Base-by-base conservation (phyloP, 2,888 invertebrate species). In the Fragum whitleyi region DNA sequence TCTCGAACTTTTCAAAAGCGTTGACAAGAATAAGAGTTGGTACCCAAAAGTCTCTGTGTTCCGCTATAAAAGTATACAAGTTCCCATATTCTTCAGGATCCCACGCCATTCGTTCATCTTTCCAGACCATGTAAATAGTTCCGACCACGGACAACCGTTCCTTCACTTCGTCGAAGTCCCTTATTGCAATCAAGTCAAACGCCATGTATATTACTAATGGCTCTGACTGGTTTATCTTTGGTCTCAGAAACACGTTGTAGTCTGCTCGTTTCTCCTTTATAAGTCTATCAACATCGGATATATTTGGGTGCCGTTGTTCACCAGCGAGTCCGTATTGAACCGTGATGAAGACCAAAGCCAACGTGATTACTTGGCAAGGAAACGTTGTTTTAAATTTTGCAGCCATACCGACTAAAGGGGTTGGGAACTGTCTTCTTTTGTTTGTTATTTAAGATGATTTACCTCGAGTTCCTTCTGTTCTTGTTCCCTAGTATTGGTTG, bases 51-150 rank as follows among this genome's bases (percentile, higher is more conserved):
- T 65, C 53, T 28, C 42, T 36, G 16, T 57, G 61, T 19, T 79
- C 74, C 5, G 76, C 23, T 19, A 68, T 59, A 2, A 73, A 42
- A 2, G 65, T 21, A 19, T 72, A 57, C 23, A 79, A 36, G 29
- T 72, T 73, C 9, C 74, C 74, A 21, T 76, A 79, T 1, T 74
- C 32, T 23, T 47, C 26, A 0, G 73, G 73, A 26, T 79, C 68
- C 82, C 82, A 82, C 1, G 29, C 28, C 53, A 75, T 72, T 14
- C 62, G 32, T 36, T 76, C 74, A 19, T 82, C 82, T n/a, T 55
- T 62, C 82, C 82, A 82, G 5, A 19, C 19, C 47, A 61, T 29
- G 26, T 47, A 47, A 21, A 73, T 26, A 14, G 57, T 47, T 16
- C 47, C 47, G n/a, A 73, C 59, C 19, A 61, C 47, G 11, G 72